Evolutionary conservation across 2,113 vertebrate genomes (phyloP).

Genomic region (Neotragus moschatus): DNA sequence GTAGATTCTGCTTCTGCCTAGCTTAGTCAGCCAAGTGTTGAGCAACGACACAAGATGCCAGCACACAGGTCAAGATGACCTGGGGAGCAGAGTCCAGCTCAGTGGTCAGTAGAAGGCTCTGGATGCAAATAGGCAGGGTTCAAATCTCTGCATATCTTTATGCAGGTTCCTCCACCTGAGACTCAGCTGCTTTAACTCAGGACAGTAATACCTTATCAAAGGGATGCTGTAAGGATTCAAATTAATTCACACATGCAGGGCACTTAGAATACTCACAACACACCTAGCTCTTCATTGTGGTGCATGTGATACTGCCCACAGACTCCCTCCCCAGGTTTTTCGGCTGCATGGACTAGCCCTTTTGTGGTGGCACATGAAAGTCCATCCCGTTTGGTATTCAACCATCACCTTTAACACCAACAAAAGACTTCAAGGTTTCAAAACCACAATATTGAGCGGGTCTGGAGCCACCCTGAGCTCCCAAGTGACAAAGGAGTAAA

Average conservation of each 20-base stretch:
- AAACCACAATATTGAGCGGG: background rate
- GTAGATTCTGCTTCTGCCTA: background rate
- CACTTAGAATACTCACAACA: background rate
- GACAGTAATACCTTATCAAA: background rate
- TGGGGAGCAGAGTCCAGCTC: background rate
- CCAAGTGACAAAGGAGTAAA: background rate
- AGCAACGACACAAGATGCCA: background rate
- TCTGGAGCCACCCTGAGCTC: background rate
- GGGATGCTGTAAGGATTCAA: background rate
- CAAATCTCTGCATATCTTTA: background rate
- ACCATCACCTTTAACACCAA: background rate
- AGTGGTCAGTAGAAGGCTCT: background rate
- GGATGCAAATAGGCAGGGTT: background rate
- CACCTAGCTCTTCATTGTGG: background rate
- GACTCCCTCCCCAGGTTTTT: background rate
- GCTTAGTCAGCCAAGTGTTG: background rate
- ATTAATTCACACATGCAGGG: background rate
- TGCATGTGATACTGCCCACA: fast-evolving
- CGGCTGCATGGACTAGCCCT: background rate
- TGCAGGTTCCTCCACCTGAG: background rate
- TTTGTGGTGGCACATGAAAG: no score
- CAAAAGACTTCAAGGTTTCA: background rate
- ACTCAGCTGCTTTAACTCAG: background rate
- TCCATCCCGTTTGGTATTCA: background rate
- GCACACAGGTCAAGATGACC: background rate